A percentile compares a stretch with the other conserved stretches of the same genome.
Conservation (phyloP, 2,113 vertebrate genomes). For the Lichenostomus cassidix region DNA sequence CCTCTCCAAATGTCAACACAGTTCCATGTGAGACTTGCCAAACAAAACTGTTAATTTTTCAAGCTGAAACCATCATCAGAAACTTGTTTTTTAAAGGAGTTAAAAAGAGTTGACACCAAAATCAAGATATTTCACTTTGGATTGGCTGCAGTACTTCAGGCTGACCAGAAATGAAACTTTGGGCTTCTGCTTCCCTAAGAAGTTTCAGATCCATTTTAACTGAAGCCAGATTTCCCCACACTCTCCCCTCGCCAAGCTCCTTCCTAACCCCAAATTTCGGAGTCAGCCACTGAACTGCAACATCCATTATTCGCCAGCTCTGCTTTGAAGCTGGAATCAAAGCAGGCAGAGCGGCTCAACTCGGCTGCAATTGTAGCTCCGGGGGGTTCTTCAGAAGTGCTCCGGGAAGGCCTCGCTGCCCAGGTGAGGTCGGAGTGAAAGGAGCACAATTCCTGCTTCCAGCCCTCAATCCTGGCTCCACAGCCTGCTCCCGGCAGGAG, state of each 20-base stretch:
- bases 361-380: background rate
- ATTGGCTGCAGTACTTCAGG: background rate
- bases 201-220: background rate
- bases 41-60: constrained; percentile 8
- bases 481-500: background rate
- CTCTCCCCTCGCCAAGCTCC: background rate
- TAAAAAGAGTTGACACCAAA: background rate
- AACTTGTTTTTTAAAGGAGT: background rate
- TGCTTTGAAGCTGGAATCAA: constrained; percentile 56
- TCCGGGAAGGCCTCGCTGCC: background rate
- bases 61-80: background rate
- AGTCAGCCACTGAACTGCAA: constrained; percentile 5
- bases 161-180: background rate
- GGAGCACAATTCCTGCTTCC: background rate
- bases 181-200: background rate
- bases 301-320: constrained; percentile 7
- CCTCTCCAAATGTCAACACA: background rate
- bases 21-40: background rate
- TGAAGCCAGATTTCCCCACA: constrained; percentile 15
- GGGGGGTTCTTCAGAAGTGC: background rate
- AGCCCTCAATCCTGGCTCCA: background rate
- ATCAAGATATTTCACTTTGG: background rate
- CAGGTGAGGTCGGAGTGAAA: background rate
- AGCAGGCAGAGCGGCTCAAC: constrained; percentile 2
- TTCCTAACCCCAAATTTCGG: constrained; percentile 11